phyloP scores from a whole-genome alignment of 30 jellyfish, hydroid and myxozoan species.

The Turritopsis dohrnii region DNA sequence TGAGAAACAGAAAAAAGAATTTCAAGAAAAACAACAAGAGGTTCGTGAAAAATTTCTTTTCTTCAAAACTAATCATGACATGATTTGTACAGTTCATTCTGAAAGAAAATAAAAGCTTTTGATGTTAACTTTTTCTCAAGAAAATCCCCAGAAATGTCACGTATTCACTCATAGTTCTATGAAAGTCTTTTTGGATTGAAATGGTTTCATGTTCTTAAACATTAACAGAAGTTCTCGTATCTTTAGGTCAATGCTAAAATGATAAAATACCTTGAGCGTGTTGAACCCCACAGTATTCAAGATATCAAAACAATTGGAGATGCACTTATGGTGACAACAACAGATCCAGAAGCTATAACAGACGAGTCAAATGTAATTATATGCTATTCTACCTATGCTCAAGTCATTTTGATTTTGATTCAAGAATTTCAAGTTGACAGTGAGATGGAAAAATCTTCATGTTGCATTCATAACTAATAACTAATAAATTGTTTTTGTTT shows the following conservation, averaged over 20 bases:
- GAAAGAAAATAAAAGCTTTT: too few relatives aligned
- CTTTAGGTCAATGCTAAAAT: constrained; percentile 37
- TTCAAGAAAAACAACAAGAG: neutral
- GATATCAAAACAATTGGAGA: constrained; percentile 51
- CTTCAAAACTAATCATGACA: neutral
- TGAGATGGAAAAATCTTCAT: too few relatives aligned
- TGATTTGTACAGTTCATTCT: too few relatives aligned
- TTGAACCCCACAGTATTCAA: constrained; percentile 23
- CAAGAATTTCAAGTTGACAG: too few relatives aligned
- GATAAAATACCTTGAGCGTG: constrained; percentile 28
- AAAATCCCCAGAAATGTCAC: too few relatives aligned
- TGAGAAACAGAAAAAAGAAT: neutral
- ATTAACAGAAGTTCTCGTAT: neutral
- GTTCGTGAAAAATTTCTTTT: neutral
- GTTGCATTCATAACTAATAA: neutral
- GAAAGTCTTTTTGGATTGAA: neutral
- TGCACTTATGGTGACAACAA: constrained; percentile 35
- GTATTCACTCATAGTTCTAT: too few relatives aligned
- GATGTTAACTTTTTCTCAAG: too few relatives aligned
- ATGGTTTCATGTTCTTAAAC: neutral
- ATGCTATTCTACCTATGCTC: too few relatives aligned
- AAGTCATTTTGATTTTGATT: too few relatives aligned
- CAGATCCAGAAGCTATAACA: constrained; percentile 29
- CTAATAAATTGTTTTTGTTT: neutral
- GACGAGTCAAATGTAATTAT: constrained; percentile 48